Evolutionary conservation across 2,113 vertebrate species (phyloP).

Genomic region (Callipepla californica): DNA sequence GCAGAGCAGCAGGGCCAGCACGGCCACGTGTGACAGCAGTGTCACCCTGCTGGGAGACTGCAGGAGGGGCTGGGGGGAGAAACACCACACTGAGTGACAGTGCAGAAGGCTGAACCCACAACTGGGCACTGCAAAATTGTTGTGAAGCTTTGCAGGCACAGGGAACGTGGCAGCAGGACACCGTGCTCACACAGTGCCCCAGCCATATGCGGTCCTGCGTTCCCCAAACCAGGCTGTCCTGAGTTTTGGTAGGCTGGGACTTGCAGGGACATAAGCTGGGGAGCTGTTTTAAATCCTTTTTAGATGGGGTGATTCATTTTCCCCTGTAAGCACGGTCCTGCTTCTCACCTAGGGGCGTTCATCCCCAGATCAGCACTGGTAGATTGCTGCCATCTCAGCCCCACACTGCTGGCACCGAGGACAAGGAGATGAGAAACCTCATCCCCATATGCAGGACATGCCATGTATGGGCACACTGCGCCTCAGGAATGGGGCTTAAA

Average conservation of each 20-base stretch:
- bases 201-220: neutral
- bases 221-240: neutral
- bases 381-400: neutral
- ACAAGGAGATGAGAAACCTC: fast-evolving
- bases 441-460: neutral
- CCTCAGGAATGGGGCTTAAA: neutral
- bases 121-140: no score
- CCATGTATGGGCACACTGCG: fast-evolving
- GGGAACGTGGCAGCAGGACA: no score
- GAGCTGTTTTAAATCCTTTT: neutral
- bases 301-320: neutral
- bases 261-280: neutral
- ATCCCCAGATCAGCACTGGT: neutral
- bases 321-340: neutral
- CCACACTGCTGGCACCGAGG: neutral
- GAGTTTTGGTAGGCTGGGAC: neutral
- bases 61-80: no score
- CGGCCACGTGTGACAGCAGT: no score
- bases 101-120: no score
- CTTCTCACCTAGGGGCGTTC: neutral
- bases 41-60: no score
- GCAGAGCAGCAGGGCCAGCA: neutral
- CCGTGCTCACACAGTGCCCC: no score
- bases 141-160: no score
- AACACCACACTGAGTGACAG: no score